Conservation (phyloP, 2,888 invertebrate genomes). For the Cremastobaeus sp. region DNA sequence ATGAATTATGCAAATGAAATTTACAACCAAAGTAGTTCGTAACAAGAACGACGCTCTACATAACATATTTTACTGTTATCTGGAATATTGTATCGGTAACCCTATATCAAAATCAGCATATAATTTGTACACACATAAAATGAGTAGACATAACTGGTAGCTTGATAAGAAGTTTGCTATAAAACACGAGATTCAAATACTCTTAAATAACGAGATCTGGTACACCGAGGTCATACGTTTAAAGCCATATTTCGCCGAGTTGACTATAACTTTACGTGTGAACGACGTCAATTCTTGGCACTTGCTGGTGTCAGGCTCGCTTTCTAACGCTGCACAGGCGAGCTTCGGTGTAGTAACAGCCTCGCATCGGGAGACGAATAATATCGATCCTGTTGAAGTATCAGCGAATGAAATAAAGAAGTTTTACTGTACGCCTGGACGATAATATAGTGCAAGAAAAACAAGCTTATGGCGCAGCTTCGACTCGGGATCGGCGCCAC, state of each 20-base stretch:
- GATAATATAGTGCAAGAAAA: constrained; percentile 72
- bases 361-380: constrained; percentile 54
- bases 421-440: constrained; percentile 71
- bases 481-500: constrained; percentile 73
- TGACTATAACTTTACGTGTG: constrained; percentile 39
- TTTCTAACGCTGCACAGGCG: constrained; percentile 35
- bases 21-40: constrained; percentile 1
- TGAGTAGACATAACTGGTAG: background rate
- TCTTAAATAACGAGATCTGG: constrained; percentile 45
- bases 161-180: constrained; percentile 28
- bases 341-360: constrained; percentile 55
- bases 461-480: constrained; percentile 68
- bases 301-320: constrained; percentile 30
- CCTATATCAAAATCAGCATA: constrained; percentile 21
- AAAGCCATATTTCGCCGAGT: constrained; percentile 23
- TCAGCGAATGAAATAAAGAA: constrained; percentile 65
- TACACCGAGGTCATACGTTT: constrained; percentile 16
- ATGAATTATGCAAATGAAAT: constrained; percentile 19
- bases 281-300: constrained; percentile 43
- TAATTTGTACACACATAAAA: constrained; percentile 31
- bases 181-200: constrained; percentile 37
- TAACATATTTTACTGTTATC: constrained; percentile 30
- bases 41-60: constrained; percentile 3
- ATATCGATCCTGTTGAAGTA: constrained; percentile 37
- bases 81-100: constrained; percentile 19